Base-by-base conservation (phyloP, 2,113 vertebrate genomes). In the Apteryx owenii region DNA sequence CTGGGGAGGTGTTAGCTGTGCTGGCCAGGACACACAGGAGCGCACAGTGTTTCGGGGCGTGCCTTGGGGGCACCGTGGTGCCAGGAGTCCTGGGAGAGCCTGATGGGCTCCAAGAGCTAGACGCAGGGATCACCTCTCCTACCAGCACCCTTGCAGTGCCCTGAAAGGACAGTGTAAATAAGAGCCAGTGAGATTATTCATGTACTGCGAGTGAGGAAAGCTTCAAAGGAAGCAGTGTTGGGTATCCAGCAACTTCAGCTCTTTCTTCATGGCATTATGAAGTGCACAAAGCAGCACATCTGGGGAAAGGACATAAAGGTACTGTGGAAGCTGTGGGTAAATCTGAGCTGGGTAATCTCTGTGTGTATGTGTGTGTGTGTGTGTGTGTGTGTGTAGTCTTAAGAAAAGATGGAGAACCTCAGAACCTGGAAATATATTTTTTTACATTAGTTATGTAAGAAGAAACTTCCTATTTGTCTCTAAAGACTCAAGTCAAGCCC, bases 121-220 rank as follows among this genome's bases (percentile, higher is more conserved):
- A 28, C 7, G 10, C 13, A 6, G 2, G 31, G 3, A 76, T 48
- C 23, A 20, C 2, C 0, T 42, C 42, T 85, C 25, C 28, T 61
- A 0, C 28, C 17, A 69, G 53, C 12, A 64, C 25, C 20, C 0
- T 0, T 28, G 29, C 62, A 28, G 28, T 17, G 8, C 14, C 33
- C 62, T 50, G 62, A n/a, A 40, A 36, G 80, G 50, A 65, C 2
- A 46, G 20, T 9, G 50, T 2, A 71, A 72, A 65, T 20, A 65
- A 69, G 38, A 90, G 18, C 19, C 72, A 66, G 8, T 25, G 53
- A 65, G 6, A 42, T 15, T 88, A 9, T 25, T 69, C 50, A 72
- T 0, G 1, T 31, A 36, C 28, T 13, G 9, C 2, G 23, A 9
- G 7, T 22, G 56, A 73, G n/a, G 21, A 77, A 68, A 54, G 73